Conservation (phyloP, 1,140 invertebrate genomes). For the Ephestia elutella region DNA sequence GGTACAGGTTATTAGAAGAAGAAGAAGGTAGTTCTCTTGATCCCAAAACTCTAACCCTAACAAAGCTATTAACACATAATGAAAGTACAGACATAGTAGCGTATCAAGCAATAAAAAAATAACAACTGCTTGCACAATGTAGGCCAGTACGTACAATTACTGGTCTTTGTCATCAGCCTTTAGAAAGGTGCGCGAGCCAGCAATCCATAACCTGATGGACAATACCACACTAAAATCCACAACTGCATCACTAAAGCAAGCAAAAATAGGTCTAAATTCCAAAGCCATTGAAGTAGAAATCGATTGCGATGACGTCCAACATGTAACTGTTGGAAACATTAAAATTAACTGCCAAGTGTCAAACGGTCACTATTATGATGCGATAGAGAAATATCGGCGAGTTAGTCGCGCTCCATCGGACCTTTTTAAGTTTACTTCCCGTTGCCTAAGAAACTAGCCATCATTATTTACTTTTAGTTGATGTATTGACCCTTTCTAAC, state of each 20-base stretch:
- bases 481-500: conserved; percentile 21
- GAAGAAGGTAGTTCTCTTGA: no score
- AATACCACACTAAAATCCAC: conserved; percentile 8
- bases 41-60: not conserved
- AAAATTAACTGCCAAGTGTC: conserved; percentile 35
- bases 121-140: not conserved
- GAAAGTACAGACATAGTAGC: no score
- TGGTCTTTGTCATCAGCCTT: conserved; percentile 22
- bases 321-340: not conserved
- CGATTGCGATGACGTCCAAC: conserved; percentile 13
- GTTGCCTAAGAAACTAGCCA: conserved; percentile 28
- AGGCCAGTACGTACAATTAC: conserved; percentile 16
- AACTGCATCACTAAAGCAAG: conserved; percentile 8
- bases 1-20: no score
- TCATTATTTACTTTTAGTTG: conserved; percentile 36
- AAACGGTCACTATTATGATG: conserved; percentile 47
- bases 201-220: conserved; percentile 35
- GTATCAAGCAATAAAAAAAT: no score
- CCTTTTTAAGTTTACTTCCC: conserved; percentile 31
- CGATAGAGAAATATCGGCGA: conserved; percentile 44
- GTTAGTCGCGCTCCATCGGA: conserved; percentile 39
- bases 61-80: no score
- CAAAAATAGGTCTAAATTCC: conserved; percentile 11
- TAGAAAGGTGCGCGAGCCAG: conserved; percentile 31
- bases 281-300: conserved; percentile 18